A percentile compares a stretch with the other conserved stretches of the same genome.
These are phyloP conservation scores for Acronicta alni DNA, from an alignment of 2,888 invertebrate species.

Conservation along the genomic window DNA sequence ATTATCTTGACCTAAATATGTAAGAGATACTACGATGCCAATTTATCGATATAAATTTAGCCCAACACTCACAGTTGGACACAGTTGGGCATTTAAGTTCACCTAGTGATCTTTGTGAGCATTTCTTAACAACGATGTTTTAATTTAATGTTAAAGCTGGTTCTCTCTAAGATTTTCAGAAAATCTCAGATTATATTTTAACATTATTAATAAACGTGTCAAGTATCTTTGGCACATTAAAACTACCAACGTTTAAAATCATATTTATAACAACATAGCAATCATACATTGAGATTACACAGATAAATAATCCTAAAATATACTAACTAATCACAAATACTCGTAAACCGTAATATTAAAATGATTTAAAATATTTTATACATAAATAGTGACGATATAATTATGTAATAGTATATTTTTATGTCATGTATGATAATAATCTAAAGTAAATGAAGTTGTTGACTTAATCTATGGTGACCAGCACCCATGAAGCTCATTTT, in stretches of 20 bases:
- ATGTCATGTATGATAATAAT: slow-evolving; percentile 53
- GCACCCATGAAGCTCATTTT: slow-evolving; percentile 58
- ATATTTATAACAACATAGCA: slow-evolving; percentile 15
- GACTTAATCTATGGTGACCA: slow-evolving; percentile 64
- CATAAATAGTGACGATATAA: slow-evolving; percentile 26
- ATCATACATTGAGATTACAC: slow-evolving; percentile 35
- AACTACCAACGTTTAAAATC: slow-evolving; percentile 13
- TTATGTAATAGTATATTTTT: slow-evolving; percentile 17
- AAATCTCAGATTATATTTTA: background rate
- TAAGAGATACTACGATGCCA: too few species aligned
- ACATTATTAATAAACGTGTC: slow-evolving; percentile 2
- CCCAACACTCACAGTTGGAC: too few species aligned
- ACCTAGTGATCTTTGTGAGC: background rate
- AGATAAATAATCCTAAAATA: slow-evolving; percentile 45
- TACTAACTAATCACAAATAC: slow-evolving; percentile 50
- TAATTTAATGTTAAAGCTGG: background rate
- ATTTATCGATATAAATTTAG: too few species aligned
- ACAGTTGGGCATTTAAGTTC: background rate
- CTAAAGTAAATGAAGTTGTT: slow-evolving; percentile 46
- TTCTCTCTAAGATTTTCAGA: background rate
- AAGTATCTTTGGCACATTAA: slow-evolving; percentile 11
- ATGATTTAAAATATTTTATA: slow-evolving; percentile 42
- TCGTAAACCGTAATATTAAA: slow-evolving; percentile 24
- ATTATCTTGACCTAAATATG: too few species aligned
- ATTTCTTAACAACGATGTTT: background rate